These are phyloP conservation scores for Steinernema carpocapsae DNA, from an alignment of 2,888 invertebrate genomes.

Conservation along the genomic window DNA sequence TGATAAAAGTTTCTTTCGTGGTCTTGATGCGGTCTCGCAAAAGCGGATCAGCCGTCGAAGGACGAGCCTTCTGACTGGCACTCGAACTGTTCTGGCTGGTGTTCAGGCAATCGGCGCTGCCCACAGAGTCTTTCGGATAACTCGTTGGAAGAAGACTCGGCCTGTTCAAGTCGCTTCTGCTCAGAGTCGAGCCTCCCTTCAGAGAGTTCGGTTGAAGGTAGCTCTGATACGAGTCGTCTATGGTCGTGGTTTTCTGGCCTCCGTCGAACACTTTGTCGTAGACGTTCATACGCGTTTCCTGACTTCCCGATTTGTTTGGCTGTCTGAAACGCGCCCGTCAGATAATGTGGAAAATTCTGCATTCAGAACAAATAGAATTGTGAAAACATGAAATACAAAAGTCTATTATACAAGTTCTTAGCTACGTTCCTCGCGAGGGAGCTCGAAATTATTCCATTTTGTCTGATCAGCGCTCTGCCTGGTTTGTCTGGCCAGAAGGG, in stretches of 20 bases:
- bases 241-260: background rate
- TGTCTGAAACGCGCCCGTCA: background rate
- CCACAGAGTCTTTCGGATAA: slow-evolving; percentile 19
- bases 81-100: slow-evolving; percentile 32
- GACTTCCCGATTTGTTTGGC: background rate
- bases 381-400: too few species aligned
- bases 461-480: too few species aligned
- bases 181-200: slow-evolving; percentile 15
- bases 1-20: slow-evolving; percentile 20
- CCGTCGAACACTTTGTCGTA: slow-evolving; percentile 32
- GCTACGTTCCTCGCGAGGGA: too few species aligned
- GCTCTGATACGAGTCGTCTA: slow-evolving; percentile 14
- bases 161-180: background rate
- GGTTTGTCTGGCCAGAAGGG: too few species aligned
- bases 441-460: too few species aligned
- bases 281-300: slow-evolving; percentile 25
- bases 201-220: slow-evolving; percentile 13
- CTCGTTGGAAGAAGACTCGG: background rate
- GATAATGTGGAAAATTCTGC: too few species aligned
- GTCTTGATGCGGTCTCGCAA: slow-evolving; percentile 7
- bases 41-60: slow-evolving; percentile 14
- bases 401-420: too few species aligned
- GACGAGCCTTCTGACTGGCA: slow-evolving; percentile 8
- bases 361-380: too few species aligned
- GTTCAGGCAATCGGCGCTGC: slow-evolving; percentile 22